These are phyloP conservation scores for Zootoca vivipara DNA, from an alignment of 2,113 vertebrate genomes.

Conservation along the genomic window DNA sequence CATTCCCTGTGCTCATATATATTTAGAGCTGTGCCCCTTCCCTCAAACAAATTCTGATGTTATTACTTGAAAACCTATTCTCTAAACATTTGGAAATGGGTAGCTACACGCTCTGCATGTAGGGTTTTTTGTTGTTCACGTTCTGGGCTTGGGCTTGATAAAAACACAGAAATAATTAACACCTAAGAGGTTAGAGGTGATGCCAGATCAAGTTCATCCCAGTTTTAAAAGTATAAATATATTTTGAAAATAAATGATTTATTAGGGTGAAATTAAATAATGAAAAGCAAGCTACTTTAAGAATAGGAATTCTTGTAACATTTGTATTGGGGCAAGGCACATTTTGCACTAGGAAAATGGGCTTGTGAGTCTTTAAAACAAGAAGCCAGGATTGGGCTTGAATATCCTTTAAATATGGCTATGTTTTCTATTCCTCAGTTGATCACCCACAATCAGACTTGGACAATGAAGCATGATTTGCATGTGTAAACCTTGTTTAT, in stretches of 20 bases:
- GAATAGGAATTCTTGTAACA: neutral
- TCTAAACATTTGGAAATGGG: neutral
- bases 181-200: neutral
- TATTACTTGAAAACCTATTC: conserved; percentile 38
- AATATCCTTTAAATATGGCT: conserved; percentile 36
- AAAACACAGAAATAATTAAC: conserved; percentile 33
- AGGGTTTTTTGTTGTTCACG: conserved; percentile 30
- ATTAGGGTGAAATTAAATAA: conserved; percentile 27
- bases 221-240: conserved; percentile 24
- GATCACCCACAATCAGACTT: conserved; percentile 31
- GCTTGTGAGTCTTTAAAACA: conserved; percentile 24
- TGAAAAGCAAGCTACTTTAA: conserved; percentile 1
- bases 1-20: conserved; percentile 27
- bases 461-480: conserved; percentile 29
- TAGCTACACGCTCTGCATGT: conserved; percentile 7
- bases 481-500: conserved; percentile 1
- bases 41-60: conserved; percentile 31
- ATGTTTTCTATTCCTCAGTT: conserved; percentile 55
- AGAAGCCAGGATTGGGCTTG: conserved; percentile 38
- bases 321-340: neutral
- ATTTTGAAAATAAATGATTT: conserved; percentile 19
- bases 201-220: conserved; percentile 35
- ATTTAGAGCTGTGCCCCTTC: conserved; percentile 19
- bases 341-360: conserved; percentile 34
- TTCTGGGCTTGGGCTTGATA: conserved; percentile 37